Conservation (phyloP, 2,888 invertebrate species). For the Notocelia uddmanniana region DNA sequence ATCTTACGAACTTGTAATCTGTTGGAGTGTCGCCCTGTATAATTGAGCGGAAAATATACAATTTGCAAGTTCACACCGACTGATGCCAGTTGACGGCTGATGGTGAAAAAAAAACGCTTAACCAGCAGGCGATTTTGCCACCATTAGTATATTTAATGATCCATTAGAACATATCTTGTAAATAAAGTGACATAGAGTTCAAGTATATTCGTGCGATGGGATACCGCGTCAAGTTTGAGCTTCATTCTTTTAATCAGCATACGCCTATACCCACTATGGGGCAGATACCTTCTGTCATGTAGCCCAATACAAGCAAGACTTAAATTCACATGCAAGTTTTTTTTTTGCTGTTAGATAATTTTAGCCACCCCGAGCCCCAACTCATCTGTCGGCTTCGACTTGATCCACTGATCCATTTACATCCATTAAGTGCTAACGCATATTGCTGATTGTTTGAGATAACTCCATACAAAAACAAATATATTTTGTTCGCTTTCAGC, state of each 20-base stretch:
- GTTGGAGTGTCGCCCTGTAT: not conserved
- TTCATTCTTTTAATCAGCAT: not conserved
- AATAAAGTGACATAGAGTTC: not conserved
- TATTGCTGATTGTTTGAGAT: too few species aligned
- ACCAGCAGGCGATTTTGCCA: not conserved
- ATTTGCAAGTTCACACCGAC: constrained; percentile 25
- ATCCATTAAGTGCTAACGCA: too few species aligned
- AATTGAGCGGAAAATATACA: constrained; percentile 28
- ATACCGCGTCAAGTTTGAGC: not conserved
- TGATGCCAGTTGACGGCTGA: constrained; percentile 14
- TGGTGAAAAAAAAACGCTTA: not conserved
- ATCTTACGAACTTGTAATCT: not conserved
- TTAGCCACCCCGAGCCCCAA: too few species aligned
- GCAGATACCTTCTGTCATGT: too few species aligned
- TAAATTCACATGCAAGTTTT: too few species aligned
- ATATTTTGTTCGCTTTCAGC: too few species aligned
- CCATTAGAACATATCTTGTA: not conserved
- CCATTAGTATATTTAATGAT: not conserved
- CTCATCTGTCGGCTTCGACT: too few species aligned
- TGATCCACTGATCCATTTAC: too few species aligned
- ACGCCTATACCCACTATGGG: too few species aligned
- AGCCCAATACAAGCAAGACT: too few species aligned
- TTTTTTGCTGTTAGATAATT: too few species aligned
- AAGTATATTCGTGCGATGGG: not conserved
- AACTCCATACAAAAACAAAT: too few species aligned